Evolutionary conservation across 1,140 invertebrate species (phyloP), one percentile per base, ranked within the genome.

Genomic region (Atopsyche davidsoni): DNA sequence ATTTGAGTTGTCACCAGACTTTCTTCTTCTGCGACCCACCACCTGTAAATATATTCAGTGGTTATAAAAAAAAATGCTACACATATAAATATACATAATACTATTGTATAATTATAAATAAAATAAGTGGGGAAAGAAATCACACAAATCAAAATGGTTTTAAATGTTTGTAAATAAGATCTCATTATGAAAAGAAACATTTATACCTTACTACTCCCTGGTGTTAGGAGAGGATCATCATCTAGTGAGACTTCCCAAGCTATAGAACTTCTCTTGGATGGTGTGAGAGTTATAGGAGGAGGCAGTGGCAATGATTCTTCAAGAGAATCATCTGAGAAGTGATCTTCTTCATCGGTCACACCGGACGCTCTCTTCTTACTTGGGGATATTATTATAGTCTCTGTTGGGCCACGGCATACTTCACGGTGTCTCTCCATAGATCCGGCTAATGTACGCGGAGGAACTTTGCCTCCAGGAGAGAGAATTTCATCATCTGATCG

Each of bases 221-320:
- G 83, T 13, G 81, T 82, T 18, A 83, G 75, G 16, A 85, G 66
- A 35, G 80, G 77, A 67, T 85, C 81, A 55, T 75, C 73, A 64
- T 82, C 82, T 45, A 89, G 73, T 38, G 85, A 81, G 23, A 89
- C 86, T 72, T 89, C 86, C 85, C 85, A 88, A 43, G 85, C 86
- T 34, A 89, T 87, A 57, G 85, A 86, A 59, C 81, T 80, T 53
- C 85, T 76, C 68, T 87, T 88, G 61, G 79, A 79, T 57, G 75
- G 75, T 51, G 74, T 76, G 31, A 65, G 66, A 47, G 61, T 70
- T 54, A 72, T 73, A 51, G 75, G 75, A 61, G 70, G 75, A 59
- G 67, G 75, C 2, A 75, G 78, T 7, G 81, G 79, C 41, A 84
- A 79, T 53, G 82, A 75, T 60, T 86, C 85, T 64, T 89, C 87